phyloP scores from a whole-genome alignment of 2,113 vertebrate genomes.

The Mystacornis crossleyi region DNA sequence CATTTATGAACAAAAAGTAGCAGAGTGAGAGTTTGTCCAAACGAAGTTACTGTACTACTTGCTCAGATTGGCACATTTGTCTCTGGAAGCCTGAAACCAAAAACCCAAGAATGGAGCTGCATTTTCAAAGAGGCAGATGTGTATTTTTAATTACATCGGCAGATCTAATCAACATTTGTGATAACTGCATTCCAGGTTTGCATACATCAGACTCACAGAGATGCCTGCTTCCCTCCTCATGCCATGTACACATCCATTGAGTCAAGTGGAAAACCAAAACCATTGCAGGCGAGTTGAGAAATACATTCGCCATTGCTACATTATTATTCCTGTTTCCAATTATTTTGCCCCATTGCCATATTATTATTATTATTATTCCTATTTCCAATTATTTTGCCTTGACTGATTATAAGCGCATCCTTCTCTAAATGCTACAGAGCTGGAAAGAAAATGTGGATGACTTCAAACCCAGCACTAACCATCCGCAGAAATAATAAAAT shows the following conservation, averaged over 20 bases:
- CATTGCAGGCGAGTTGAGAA: neutral
- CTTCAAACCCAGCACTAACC: neutral
- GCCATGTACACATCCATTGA: neutral
- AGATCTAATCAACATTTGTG: neutral
- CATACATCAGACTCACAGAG: neutral
- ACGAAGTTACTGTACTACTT: neutral
- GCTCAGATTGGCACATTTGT: neutral
- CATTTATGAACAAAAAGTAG: conserved; percentile 55
- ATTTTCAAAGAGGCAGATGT: conserved; percentile 26
- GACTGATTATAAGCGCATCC: neutral
- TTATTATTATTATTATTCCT: conserved; percentile 4
- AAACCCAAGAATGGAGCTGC: neutral
- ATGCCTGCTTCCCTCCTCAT: neutral
- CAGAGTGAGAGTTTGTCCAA: conserved; percentile 30
- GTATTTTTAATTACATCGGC: neutral
- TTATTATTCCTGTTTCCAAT: neutral
- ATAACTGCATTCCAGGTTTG: neutral
- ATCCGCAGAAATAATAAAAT: neutral
- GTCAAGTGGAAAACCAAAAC: neutral
- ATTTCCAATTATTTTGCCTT: conserved; percentile 41
- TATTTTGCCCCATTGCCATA: neutral
- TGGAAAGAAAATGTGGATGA: neutral
- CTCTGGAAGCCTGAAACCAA: neutral
- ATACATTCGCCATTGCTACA: neutral
- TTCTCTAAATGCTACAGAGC: neutral